These are phyloP conservation scores for Argya squamiceps DNA, from an alignment of 2,797 vertebrate genomes.

Conservation along the genomic window DNA sequence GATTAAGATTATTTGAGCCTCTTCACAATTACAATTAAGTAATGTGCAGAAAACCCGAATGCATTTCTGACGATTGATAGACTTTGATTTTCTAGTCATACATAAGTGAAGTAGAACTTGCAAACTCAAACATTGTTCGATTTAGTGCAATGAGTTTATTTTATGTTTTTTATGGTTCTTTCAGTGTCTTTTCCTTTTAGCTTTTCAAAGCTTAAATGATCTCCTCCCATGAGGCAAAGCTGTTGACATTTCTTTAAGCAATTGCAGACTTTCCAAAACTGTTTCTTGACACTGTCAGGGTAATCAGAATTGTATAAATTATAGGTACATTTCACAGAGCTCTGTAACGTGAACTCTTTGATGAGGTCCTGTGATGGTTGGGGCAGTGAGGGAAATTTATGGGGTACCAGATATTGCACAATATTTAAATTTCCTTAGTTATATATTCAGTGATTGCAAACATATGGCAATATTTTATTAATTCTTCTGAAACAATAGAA, in stretches of 20 bases:
- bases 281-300: background rate
- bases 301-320: background rate
- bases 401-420: background rate
- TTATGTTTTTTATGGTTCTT: background rate
- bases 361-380: background rate
- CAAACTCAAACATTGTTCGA: background rate
- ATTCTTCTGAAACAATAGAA: background rate
- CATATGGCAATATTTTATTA: background rate
- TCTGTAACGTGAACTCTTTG: background rate
- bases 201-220: background rate
- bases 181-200: background rate
- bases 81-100: background rate
- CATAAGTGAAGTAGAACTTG: background rate
- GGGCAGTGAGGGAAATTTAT: background rate
- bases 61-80: background rate
- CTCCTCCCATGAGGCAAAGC: background rate
- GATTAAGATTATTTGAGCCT: background rate
- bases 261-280: background rate
- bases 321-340: background rate
- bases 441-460: background rate
- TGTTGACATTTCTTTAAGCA: background rate
- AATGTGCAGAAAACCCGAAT: background rate
- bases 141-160: background rate
- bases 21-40: background rate
- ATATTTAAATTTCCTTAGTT: background rate